Evolutionary conservation across 1,140 invertebrate genomes (phyloP), one percentile per base, ranked within the genome.

Genomic region (Hyles vespertilio): DNA sequence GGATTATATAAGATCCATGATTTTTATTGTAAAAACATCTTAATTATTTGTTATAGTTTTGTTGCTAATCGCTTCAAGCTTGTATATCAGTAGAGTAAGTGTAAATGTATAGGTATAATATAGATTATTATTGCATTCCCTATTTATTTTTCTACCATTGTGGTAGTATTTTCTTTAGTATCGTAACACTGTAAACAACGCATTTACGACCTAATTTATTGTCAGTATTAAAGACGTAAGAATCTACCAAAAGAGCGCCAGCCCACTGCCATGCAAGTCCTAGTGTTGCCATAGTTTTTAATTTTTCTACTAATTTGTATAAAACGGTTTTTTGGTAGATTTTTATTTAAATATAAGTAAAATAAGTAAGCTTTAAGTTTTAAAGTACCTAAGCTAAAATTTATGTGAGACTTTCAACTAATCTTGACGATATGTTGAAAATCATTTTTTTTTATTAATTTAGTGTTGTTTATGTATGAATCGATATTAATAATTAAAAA

Each of bases 21-120:
- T 8, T 40, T 40, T 40, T 5, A 40, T 8, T 40, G 36, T 40
- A 40, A 40, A 40, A 40, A 40, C 8, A 40, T 40, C 36, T 40
- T 40, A 22, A 50, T 32, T 32, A 51, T 32, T n/a, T 34, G 32
- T 51, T 34, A 32, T 51, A 51, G 10, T 33, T 51, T n/a, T 12
- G 55, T 49, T 48, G 47, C 40, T 45, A 47, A 57, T 49, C 33
- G 58, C 61, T 63, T 69, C 67, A 71, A 66, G 68, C 65, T 70
- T 83, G 76, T 80, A 80, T 64, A 82, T 82, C 72, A 70, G 51
- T 80, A 69, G 61, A 36, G n/a, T 46, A 74, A 80, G 69, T 63
- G 52, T 59, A 66, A 72, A 67, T 63, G 65, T 77, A 69, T 74
- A 72, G 61, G 59, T 59, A 65, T 67, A 54, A 47, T 67, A 43